Base-by-base conservation (phyloP, 2,888 invertebrate genomes). In the Timema cristinae region DNA sequence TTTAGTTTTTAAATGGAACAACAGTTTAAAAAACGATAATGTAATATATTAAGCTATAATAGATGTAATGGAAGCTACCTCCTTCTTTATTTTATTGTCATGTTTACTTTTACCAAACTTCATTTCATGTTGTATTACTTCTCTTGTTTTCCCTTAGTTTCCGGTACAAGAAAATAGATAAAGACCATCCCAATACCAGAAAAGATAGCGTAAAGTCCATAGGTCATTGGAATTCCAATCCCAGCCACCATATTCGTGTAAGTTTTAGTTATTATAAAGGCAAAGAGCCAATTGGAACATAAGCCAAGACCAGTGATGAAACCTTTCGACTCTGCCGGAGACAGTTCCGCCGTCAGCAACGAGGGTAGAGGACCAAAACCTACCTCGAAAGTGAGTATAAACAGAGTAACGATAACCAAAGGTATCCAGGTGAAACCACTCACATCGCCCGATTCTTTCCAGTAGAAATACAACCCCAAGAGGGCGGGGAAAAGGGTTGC, bases 361-460 rank as follows among this genome's bases (percentile, higher is more conserved):
- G 93, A 93, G 0, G 93, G 93, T 61, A 93, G 89, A 0, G 93
- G 93, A 0, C 93, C 93, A 79, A 90, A 89, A 13, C 93, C 93
- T 77, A 90, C 63, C 47, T 63, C 63, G 11, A 32, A 11, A 13
- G 32, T 63, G 9, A 11, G 48, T 47, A 63, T 63, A 7, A 11
- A 63, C 9, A 13, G 47, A 47, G 0, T 63, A 5, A 63, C 11
- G 7, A 63, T 6, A 32, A 47, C 63, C 9, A 63, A 2, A 0
- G 61, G 61, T 48, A 63, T 13, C 63, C 63, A 63, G 7, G 11
- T 11, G 11, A 32, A 10, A 9, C 63, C 63, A 13, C 48, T 32
- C 15, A 63, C 47, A 56, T 59, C 47, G 6, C 47, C 16, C 32
- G 32, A 32, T 32, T 32, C 32, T 11, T 13, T 63, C 47, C 32